Conservation (phyloP, 2,888 invertebrate genomes). For the Euproctis similis region DNA sequence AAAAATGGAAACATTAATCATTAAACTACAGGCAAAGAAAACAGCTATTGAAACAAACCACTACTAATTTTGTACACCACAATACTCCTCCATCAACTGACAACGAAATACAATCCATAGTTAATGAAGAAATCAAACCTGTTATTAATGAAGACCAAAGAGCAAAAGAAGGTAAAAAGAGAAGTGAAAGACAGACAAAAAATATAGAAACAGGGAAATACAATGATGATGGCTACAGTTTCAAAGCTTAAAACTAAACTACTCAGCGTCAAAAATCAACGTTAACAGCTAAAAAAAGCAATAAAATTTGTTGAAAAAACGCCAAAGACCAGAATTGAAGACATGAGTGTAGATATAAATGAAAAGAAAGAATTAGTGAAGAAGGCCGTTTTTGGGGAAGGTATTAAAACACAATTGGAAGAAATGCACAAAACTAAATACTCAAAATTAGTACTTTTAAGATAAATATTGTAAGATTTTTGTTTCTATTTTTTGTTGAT, state of each 20-base stretch:
- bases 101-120: slow-evolving; percentile 8
- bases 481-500: too few relatives aligned
- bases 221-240: slow-evolving; percentile 12
- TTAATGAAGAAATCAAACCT: slow-evolving; percentile 5
- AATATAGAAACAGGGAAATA: slow-evolving; percentile 13
- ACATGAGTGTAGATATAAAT: slow-evolving; percentile 11
- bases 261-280: slow-evolving; percentile 16
- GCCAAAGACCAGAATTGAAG: slow-evolving; percentile 5
- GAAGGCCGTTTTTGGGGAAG: slow-evolving; percentile 14
- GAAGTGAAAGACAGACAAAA: slow-evolving; percentile 16
- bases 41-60: slow-evolving; percentile 10
- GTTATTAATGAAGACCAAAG: slow-evolving; percentile 12
- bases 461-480: too few relatives aligned
- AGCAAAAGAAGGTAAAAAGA: slow-evolving; percentile 14
- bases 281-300: slow-evolving; percentile 14
- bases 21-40: slow-evolving; percentile 12
- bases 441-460: too few relatives aligned
- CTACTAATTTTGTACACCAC: slow-evolving; percentile 14
- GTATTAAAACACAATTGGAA: slow-evolving; percentile 12
- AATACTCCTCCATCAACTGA: slow-evolving; percentile 15
- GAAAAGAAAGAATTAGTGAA: slow-evolving; percentile 10
- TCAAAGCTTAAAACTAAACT: slow-evolving; percentile 15
- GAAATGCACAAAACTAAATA: slow-evolving; percentile 9
- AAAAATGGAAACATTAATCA: slow-evolving; percentile 15
- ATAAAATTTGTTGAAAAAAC: slow-evolving; percentile 11